A percentile compares a stretch with the other conserved stretches of the same genome.
phyloP scores from a whole-genome alignment of 1,140 invertebrate species.

The Pseudomyrmex concolor region DNA sequence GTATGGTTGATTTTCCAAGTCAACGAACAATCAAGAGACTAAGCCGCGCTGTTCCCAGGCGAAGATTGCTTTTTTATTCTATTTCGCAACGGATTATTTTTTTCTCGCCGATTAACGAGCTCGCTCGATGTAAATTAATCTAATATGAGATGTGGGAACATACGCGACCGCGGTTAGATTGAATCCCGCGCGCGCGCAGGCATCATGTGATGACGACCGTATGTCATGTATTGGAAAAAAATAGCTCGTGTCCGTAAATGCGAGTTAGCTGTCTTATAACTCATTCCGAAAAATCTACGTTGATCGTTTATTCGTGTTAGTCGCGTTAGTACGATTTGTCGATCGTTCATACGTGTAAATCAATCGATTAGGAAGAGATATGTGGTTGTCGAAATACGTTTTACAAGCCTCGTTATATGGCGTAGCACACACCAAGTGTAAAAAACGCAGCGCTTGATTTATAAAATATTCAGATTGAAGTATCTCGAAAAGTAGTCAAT shows the following conservation, averaged over 20 bases:
- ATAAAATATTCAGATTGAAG: slow-evolving; percentile 37
- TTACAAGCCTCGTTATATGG: slow-evolving; percentile 32
- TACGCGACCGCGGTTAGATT: slow-evolving; percentile 51
- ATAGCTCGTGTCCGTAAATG: slow-evolving; percentile 23
- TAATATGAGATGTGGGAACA: slow-evolving; percentile 67
- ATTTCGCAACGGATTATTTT: slow-evolving; percentile 17
- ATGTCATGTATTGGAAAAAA: slow-evolving; percentile 42
- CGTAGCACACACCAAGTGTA: not conserved
- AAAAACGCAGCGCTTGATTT: slow-evolving; percentile 41
- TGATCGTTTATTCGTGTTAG: slow-evolving; percentile 32
- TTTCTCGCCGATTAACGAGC: slow-evolving; percentile 64
- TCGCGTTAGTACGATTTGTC: slow-evolving; percentile 23
- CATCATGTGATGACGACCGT: slow-evolving; percentile 50
- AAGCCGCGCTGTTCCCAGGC: slow-evolving; percentile 42
- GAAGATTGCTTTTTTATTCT: slow-evolving; percentile 69
- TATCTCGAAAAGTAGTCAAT: slow-evolving; percentile 9
- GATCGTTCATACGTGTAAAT: slow-evolving; percentile 38
- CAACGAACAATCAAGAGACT: slow-evolving; percentile 62
- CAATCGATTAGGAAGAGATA: slow-evolving; percentile 44
- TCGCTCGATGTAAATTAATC: slow-evolving; percentile 69
- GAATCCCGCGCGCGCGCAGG: slow-evolving; percentile 59
- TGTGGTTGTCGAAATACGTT: slow-evolving; percentile 37
- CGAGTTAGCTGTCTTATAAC: not conserved
- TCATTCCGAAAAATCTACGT: slow-evolving; percentile 33
- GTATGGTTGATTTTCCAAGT: slow-evolving; percentile 72